Percentiles rank a stretch among this genome's conserved stretches.
Evolutionary conservation across 2,797 vertebrate species (phyloP).

Genomic region (Pempheris klunzingeri): DNA sequence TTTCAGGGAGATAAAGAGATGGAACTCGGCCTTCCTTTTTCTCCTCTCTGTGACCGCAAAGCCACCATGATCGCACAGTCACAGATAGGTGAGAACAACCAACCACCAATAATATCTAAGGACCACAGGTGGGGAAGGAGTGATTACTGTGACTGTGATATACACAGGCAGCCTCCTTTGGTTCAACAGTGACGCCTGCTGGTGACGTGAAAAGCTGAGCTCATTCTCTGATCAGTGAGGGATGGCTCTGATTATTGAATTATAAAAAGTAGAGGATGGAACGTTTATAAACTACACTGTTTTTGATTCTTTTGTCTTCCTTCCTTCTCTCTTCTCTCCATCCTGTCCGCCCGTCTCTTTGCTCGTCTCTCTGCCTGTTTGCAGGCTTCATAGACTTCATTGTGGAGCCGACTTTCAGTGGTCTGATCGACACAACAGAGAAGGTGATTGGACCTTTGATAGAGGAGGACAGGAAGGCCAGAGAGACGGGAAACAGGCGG

Average conservation of each 20-base stretch:
- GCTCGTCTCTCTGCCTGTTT: not conserved
- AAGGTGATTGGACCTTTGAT: constrained; percentile 98
- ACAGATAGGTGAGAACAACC: constrained; percentile 91
- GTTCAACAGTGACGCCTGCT: constrained; percentile 7
- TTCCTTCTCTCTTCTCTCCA: not conserved
- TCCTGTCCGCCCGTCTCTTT: not conserved
- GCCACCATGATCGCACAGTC: constrained; percentile 98
- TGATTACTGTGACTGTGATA: not conserved
- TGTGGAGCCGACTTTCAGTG: constrained; percentile 96
- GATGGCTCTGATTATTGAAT: not conserved
- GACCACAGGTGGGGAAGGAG: not conserved
- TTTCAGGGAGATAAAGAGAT: constrained; percentile 96
- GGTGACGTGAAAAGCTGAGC: constrained; percentile 1
- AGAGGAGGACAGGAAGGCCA: constrained; percentile 90
- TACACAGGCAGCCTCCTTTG: not conserved
- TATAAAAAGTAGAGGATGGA: not conserved
- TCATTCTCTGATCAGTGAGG: not conserved
- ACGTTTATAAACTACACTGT: not conserved
- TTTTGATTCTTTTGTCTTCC: not conserved
- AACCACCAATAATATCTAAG: not conserved
- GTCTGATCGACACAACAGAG: constrained; percentile 95
- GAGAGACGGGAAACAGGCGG: constrained; percentile 70
- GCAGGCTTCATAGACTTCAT: constrained; percentile 98
- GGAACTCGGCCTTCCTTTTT: constrained; percentile 95
- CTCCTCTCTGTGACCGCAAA: constrained; percentile 97